Evolutionary conservation across 2,113 vertebrate species (phyloP), one percentile per base, ranked within the genome.

Genomic region (Marmota monax): DNA sequence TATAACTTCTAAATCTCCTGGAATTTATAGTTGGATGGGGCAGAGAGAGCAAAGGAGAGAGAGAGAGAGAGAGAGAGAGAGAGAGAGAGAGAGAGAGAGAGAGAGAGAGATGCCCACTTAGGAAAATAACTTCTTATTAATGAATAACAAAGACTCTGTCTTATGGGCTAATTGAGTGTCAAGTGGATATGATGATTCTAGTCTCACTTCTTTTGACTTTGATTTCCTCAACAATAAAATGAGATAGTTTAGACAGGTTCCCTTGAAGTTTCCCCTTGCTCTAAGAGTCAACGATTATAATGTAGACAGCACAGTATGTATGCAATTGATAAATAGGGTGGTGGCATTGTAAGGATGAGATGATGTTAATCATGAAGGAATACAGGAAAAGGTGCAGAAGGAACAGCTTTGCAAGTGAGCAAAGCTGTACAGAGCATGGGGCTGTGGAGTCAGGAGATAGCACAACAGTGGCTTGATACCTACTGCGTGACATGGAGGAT

Each of bases 131-230:
- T 39, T 61, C 42, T 56, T 79, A 72, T 72, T 32, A 85, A 42
- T 79, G 42, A 95, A 20, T 79, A 80, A 53, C 14, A 11, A 73
- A 13, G 37, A 11, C 32, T 63, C 61, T 37, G 58, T 85, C 34
- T 13, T 48, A 23, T 27, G 27, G 29, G 16, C 7, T 53, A 56
- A 4, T 73, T 13, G 3, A 93, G 6, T 70, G 39, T 8, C 37
- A n/a, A 56, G 7, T 6, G 0, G 1, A 48, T 65, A 17, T 8
- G 1, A 0, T 34, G 34, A 22, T 56, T 51, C 14, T 23, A 11
- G 20, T 51, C 72, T 95, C 65, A 80, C 2, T 76, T 45, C 37
- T 58, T 42, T 84, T 78, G 58, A n/a, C 18, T 39, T 63, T 23
- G 67, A 4, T 82, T 80, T 72, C 69, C 79, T 45, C 10, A 29